These are phyloP conservation scores for Prenolepis imparis DNA, from an alignment of 2,888 invertebrate genomes.

Conservation along the genomic window DNA sequence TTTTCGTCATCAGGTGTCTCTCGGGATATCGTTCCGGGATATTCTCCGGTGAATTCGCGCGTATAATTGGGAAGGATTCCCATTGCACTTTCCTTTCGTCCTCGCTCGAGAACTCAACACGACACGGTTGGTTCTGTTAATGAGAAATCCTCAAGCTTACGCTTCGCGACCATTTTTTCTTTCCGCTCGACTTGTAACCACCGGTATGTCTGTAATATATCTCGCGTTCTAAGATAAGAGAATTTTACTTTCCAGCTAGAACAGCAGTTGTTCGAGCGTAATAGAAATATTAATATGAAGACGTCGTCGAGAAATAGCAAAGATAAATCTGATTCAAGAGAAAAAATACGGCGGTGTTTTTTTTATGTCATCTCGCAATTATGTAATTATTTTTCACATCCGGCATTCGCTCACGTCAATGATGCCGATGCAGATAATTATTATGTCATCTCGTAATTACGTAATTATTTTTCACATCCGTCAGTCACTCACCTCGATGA, in stretches of 20 bases:
- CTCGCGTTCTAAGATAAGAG: not conserved
- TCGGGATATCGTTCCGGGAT: constrained; percentile 63
- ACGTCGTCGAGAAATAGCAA: not conserved
- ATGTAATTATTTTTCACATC: not conserved
- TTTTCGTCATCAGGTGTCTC: constrained; percentile 53
- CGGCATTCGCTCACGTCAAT: constrained; percentile 78
- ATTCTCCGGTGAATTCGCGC: constrained; percentile 68
- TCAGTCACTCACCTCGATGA: constrained; percentile 80
- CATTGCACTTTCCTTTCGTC: constrained; percentile 24
- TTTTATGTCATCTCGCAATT: not conserved
- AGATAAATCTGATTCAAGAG: not conserved
- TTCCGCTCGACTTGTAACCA: constrained; percentile 6
- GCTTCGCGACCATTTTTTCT: constrained; percentile 25
- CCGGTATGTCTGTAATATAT: not conserved
- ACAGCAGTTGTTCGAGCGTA: not conserved
- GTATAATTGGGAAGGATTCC: constrained; percentile 71
- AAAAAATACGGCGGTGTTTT: not conserved
- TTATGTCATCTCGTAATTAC: not conserved
- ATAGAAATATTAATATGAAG: constrained; percentile 19
- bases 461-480: not conserved
- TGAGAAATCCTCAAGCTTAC: constrained; percentile 68
- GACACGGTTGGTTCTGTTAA: constrained; percentile 66
- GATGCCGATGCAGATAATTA: constrained; percentile 82
- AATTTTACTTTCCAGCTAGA: constrained; percentile 9
- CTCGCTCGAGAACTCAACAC: constrained; percentile 17